Evolutionary conservation across 2,113 vertebrate species (phyloP).

Genomic region (Corythoichthys intestinalis): DNA sequence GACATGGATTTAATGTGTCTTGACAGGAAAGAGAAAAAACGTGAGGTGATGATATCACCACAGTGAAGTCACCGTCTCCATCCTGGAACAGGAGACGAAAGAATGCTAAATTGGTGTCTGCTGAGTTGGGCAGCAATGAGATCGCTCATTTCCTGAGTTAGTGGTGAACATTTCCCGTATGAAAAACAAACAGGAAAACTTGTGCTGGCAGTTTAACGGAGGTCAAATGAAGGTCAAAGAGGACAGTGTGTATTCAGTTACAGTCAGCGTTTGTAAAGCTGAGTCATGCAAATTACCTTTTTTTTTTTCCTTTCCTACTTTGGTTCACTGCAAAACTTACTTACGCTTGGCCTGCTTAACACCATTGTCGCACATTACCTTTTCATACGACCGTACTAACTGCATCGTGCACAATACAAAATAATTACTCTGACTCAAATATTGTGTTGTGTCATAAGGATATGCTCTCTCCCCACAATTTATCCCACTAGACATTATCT

Average conservation of each 20-base stretch:
- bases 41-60: conserved; percentile 10
- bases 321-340: not conserved
- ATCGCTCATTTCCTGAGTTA: conserved; percentile 36
- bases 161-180: conserved; percentile 44
- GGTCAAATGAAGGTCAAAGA: conserved; percentile 30
- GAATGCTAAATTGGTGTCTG: conserved; percentile 26
- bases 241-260: conserved; percentile 20
- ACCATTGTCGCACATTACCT: not conserved
- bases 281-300: conserved; percentile 16
- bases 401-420: not conserved
- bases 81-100: conserved; percentile 26
- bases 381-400: not conserved
- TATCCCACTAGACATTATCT: not conserved
- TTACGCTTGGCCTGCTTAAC: not conserved
- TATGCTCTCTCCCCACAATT: not conserved
- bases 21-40: not conserved
- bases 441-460: not conserved
- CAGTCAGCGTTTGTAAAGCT: conserved; percentile 40
- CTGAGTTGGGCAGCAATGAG: conserved; percentile 18
- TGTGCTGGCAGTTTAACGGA: conserved; percentile 12
- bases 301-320: conserved; percentile 1
- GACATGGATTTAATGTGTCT: not conserved
- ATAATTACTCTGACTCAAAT: not conserved
- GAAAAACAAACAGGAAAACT: conserved; percentile 49
- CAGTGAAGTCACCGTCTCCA: conserved; percentile 19